A percentile compares a stretch with the other conserved stretches of the same genome.
These are phyloP conservation scores for Zootermopsis nevadensis DNA, from an alignment of 2,888 invertebrate species.

Conservation along the genomic window DNA sequence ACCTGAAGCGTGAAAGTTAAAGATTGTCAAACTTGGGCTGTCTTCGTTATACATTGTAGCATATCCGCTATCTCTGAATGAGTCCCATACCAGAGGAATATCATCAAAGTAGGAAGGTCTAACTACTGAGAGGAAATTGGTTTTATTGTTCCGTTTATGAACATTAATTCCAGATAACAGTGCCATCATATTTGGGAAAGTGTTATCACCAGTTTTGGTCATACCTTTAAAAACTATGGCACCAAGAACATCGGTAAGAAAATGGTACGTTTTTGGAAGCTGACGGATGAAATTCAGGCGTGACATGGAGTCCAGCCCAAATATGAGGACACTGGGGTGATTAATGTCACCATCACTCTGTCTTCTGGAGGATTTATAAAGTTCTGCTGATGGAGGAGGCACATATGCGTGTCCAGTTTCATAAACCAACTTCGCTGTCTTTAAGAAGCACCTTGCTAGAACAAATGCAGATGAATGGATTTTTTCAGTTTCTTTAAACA, in stretches of 20 bases:
- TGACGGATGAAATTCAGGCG: conserved; percentile 61
- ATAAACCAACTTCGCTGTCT: conserved; percentile 53
- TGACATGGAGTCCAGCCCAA: conserved; percentile 63
- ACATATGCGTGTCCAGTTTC: conserved; percentile 56
- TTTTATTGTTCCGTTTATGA: conserved; percentile 61
- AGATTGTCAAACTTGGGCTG: conserved; percentile 61
- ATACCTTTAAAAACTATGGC: conserved; percentile 60
- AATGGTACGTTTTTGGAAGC: conserved; percentile 58
- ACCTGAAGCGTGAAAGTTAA: conserved; percentile 62
- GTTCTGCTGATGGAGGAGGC: conserved; percentile 12
- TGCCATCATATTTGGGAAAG: conserved; percentile 65
- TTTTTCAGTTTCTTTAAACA: conserved; percentile 51
- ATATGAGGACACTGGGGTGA: conserved; percentile 59
- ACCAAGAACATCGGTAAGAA: conserved; percentile 57
- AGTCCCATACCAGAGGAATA: conserved; percentile 62
- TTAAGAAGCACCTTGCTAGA: conserved; percentile 55
- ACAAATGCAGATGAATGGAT: conserved; percentile 54
- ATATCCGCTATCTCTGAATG: conserved; percentile 60
- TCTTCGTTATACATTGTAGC: conserved; percentile 64
- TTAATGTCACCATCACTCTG: conserved; percentile 50
- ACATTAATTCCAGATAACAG: conserved; percentile 60
- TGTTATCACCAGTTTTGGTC: conserved; percentile 68
- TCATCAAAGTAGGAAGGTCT: conserved; percentile 55
- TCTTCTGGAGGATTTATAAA: neutral
- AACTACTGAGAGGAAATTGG: neutral